phyloP scores from a whole-genome alignment of 2,113 vertebrate species.

The Mustela nigripes region DNA sequence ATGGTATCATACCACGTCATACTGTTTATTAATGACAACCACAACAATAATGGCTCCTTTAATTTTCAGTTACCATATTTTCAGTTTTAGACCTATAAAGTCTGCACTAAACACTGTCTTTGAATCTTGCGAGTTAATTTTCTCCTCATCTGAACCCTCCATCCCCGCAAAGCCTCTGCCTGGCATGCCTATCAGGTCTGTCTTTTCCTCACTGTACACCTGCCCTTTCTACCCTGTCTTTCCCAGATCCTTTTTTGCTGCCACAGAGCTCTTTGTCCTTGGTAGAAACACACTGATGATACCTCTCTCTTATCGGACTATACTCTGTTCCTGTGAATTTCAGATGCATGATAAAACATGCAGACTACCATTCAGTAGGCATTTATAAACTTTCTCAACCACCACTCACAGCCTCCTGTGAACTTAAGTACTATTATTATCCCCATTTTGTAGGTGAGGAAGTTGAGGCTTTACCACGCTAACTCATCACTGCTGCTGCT shows the following conservation, averaged over 20 bases:
- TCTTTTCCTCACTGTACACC: not conserved
- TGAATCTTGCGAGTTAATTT: not conserved
- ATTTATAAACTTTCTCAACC: not conserved
- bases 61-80: conserved; percentile 22
- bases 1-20: not conserved
- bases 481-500: too few relatives aligned
- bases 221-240: not conserved
- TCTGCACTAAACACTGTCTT: not conserved
- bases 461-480: not conserved
- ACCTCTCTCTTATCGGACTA: not conserved
- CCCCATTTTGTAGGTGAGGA: not conserved
- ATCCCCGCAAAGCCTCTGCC: not conserved
- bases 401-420: not conserved
- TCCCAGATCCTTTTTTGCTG: not conserved
- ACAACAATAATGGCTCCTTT: not conserved
- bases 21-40: not conserved
- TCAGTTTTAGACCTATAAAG: not conserved
- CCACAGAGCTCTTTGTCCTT: not conserved
- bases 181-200: too few relatives aligned
- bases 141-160: not conserved
- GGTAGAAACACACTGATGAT: not conserved
- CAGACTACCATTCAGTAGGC: not conserved
- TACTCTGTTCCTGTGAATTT: not conserved
- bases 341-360: not conserved
- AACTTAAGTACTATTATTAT: not conserved